Conservation (phyloP, 1,140 invertebrate species). For the Tetramorium simillimum region DNA sequence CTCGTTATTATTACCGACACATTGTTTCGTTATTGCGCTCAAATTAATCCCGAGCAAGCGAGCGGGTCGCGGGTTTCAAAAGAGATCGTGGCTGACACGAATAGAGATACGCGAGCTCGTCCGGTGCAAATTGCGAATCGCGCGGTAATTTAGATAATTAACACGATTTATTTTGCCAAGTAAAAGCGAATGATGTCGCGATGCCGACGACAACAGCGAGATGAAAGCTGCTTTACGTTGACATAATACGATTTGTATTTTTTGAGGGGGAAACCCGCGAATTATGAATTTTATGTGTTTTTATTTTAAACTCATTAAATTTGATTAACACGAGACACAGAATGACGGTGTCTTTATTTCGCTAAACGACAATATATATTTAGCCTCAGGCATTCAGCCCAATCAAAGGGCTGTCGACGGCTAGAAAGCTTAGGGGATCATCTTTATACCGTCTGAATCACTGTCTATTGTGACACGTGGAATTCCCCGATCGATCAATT, state of each 20-base stretch:
- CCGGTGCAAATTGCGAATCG: not conserved
- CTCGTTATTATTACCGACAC: conserved; percentile 29
- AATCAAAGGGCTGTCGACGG: not conserved
- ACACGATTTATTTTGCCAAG: not conserved
- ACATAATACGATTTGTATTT: not conserved
- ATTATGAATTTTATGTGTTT: not conserved
- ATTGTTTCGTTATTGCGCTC: conserved; percentile 34
- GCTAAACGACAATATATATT: not conserved
- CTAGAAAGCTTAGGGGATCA: not conserved
- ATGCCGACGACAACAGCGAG: not conserved
- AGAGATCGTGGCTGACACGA: conserved; percentile 2
- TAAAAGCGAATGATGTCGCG: not conserved
- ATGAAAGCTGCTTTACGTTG: not conserved
- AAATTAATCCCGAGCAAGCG: conserved; percentile 7
- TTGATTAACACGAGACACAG: not conserved
- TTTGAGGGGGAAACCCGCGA: not conserved
- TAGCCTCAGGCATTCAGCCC: not conserved
- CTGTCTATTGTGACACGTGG: conserved; percentile 17
- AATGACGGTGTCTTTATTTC: not conserved
- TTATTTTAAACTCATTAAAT: not conserved
- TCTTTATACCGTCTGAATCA: conserved; percentile 14
- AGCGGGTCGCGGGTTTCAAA: not conserved
- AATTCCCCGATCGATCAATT: conserved; percentile 45
- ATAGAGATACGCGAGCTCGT: not conserved
- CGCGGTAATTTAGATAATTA: not conserved